phyloP scores from a whole-genome alignment of 1,140 invertebrate genomes.

The Sinonovacula constricta region DNA sequence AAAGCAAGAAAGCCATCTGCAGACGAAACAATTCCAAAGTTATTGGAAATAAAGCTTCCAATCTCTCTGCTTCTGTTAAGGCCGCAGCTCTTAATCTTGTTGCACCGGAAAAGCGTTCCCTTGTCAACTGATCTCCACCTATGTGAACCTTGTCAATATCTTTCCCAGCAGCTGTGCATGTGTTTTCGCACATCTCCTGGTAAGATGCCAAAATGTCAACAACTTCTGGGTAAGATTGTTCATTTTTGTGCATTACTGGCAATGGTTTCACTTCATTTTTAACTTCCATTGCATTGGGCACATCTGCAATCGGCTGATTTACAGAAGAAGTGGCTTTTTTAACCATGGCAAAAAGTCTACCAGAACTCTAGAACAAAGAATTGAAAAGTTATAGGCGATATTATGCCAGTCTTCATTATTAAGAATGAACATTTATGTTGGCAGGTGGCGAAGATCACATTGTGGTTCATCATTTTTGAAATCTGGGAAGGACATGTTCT shows the following conservation, averaged over 20 bases:
- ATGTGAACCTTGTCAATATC: slow-evolving; percentile 27
- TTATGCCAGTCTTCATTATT: slow-evolving; percentile 10
- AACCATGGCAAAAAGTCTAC: slow-evolving; percentile 27
- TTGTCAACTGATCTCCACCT: slow-evolving; percentile 50
- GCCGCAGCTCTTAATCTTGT: slow-evolving; percentile 39
- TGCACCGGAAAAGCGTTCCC: slow-evolving; percentile 55
- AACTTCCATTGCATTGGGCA: too few species aligned
- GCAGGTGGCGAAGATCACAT: slow-evolving; percentile 5
- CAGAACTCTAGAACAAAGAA: slow-evolving; percentile 9
- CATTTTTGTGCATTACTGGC: slow-evolving; percentile 46
- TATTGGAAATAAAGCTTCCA: slow-evolving; percentile 48
- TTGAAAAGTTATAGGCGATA: slow-evolving; percentile 6
- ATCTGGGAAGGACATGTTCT: slow-evolving; percentile 30
- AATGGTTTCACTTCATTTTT: slow-evolving; percentile 26
- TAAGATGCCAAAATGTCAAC: slow-evolving; percentile 44
- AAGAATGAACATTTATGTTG: slow-evolving; percentile 1
- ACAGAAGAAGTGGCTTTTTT: background rate
- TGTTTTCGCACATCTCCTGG: slow-evolving; percentile 6
- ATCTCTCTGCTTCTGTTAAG: slow-evolving; percentile 29
- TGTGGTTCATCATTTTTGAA: slow-evolving; percentile 11
- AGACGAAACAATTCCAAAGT: slow-evolving; percentile 59
- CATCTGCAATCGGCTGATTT: background rate
- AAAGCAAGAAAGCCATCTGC: slow-evolving; percentile 40
- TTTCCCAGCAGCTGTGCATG: slow-evolving; percentile 6
- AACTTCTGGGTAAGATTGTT: slow-evolving; percentile 42